Evolutionary conservation across 2,113 vertebrate species (phyloP).

Genomic region (Dolichallabes microphthalmus): DNA sequence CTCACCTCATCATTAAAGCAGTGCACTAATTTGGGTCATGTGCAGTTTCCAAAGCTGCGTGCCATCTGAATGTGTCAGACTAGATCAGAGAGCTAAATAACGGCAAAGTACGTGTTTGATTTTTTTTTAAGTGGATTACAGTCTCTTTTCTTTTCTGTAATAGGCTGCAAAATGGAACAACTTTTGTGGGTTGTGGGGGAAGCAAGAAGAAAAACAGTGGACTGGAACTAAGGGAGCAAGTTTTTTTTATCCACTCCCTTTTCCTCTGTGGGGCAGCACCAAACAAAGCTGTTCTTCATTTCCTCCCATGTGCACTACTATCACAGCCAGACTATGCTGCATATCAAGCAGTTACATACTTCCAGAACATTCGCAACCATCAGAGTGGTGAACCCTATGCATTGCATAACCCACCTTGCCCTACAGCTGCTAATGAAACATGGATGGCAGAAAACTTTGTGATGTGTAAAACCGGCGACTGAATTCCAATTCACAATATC

Average conservation of each 20-base stretch:
- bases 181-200: constrained; percentile 36
- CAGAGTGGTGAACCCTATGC: constrained; percentile 10
- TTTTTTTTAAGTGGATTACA: constrained; percentile 48
- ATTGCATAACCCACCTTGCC: constrained; percentile 28
- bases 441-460: constrained; percentile 52
- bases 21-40: constrained; percentile 66
- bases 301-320: constrained; percentile 66
- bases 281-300: constrained; percentile 71
- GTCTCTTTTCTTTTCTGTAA: constrained; percentile 22
- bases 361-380: constrained; percentile 57
- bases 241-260: constrained; percentile 71
- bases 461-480: constrained; percentile 68
- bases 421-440: constrained; percentile 50
- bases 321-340: constrained; percentile 71
- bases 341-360: constrained; percentile 73
- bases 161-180: constrained; percentile 35
- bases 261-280: constrained; percentile 61
- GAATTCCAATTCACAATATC: constrained; percentile 70
- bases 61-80: constrained; percentile 41
- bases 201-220: constrained; percentile 60
- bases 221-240: constrained; percentile 58
- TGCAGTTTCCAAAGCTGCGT: constrained; percentile 53
- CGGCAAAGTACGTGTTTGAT: constrained; percentile 35
- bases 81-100: constrained; percentile 30
- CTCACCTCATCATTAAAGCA: constrained; percentile 74